Evolutionary conservation across 2,888 invertebrate genomes (phyloP), one percentile per base, ranked within the genome.

Genomic region (Helicoverpa assulta): DNA sequence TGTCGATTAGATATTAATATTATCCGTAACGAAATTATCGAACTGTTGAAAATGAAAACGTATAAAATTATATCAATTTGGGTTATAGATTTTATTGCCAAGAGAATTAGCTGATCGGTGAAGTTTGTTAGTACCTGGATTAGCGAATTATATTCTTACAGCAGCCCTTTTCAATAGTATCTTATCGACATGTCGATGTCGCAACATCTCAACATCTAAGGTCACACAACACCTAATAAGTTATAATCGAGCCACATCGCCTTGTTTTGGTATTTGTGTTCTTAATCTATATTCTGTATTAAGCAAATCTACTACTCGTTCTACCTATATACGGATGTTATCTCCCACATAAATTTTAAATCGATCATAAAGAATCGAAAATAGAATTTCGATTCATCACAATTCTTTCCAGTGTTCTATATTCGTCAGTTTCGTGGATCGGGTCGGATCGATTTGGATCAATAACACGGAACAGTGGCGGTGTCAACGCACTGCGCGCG

Each of bases 391-490:
- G 7, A 67, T 56, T 55, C 56, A 60, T 73, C 56, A 73, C 62
- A 73, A 63, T 69, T 64, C 51, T 19, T 77, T 68, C 47, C 33
- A 78, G 57, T 69, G 78, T 77, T 77, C 78, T 77, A 78, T 73
- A 73, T 69, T 78, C 57, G 47, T 58, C 43, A 78, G 87, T 90
- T 90, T 87, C 86, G 84, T 85, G 73, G 82, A 87, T 87, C 51
- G 65, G 76, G 52, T 81, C 73, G 82, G 86, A 88, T 90, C 88
- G 90, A 92, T 92, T 89, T 90, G 90, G 91, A 92, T 91, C 93
- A 93, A 93, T 93, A 93, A 92, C 90, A 91, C 89, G 92, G 90
- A 91, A 91, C 90, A 84, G 82, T 83, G 82, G 80, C 85, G 89
- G 90, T 92, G 94, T 93, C 94, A 93, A 93, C 88, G 94, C 76